Conservation (phyloP, 2,113 vertebrate species). For the Neotragus pygmaeus region DNA sequence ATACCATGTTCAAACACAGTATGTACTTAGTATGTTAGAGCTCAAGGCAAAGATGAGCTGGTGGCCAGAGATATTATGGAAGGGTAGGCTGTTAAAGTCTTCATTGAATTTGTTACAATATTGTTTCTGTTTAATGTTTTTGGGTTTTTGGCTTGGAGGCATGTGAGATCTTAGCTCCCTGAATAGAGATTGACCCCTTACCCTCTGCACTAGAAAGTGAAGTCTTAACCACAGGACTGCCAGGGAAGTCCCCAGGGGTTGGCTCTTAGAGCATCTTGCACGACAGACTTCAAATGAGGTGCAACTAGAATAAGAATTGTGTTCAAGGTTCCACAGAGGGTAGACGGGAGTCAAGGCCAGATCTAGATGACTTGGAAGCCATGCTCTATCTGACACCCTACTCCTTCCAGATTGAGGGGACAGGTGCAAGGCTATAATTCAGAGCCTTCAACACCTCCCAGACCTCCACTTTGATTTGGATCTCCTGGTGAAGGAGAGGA, state of each 20-base stretch:
- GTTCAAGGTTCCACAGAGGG: background rate
- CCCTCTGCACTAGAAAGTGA: background rate
- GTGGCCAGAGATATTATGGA: background rate
- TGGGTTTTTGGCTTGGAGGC: background rate
- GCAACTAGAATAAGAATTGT: background rate
- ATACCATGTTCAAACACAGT: background rate
- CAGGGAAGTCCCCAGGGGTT: background rate
- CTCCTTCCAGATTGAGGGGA: background rate
- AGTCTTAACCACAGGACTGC: background rate
- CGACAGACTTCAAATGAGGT: background rate
- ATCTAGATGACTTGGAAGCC: background rate
- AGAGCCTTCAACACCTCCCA: background rate
- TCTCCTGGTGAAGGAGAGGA: background rate
- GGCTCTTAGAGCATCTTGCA: background rate
- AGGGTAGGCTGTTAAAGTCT: background rate
- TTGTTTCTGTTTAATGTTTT: background rate
- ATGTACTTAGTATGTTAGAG: background rate
- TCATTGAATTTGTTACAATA: background rate
- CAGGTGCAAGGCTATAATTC: background rate
- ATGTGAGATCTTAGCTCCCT: background rate
- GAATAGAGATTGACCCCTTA: rapidly evolving
- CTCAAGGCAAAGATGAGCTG: background rate
- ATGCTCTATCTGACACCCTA: background rate
- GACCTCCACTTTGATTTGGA: background rate
- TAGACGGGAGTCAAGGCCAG: background rate